Conservation (phyloP, 2,888 invertebrate species). For the Brassicogethes aeneus region DNA sequence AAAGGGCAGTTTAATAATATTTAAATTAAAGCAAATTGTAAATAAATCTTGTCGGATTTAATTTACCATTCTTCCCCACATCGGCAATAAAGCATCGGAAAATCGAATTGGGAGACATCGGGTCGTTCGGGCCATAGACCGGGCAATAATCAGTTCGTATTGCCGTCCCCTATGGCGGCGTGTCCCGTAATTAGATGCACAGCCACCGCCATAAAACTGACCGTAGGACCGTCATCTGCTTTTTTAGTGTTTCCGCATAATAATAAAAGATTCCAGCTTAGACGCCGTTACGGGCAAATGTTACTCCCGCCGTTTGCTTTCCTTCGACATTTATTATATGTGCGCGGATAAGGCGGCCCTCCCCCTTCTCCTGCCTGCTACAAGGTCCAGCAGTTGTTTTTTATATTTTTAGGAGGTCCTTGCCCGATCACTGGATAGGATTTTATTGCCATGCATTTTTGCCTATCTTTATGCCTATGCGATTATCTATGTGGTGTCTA, state of each 20-base stretch:
- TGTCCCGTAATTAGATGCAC: constrained; percentile 40
- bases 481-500: too few species aligned
- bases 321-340: constrained; percentile 41
- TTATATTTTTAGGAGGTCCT: neutral
- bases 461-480: too few species aligned
- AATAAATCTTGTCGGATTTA: neutral
- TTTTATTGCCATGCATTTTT: neutral
- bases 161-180: constrained; percentile 12
- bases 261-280: constrained; percentile 48
- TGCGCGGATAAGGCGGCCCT: neutral
- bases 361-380: neutral
- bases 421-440: neutral
- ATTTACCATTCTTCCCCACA: neutral
- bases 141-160: constrained; percentile 26
- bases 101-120: constrained; percentile 17
- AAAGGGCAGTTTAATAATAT: too few species aligned
- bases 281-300: constrained; percentile 42
- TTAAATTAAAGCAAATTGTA: too few species aligned
- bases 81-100: constrained; percentile 8
- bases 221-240: constrained; percentile 48
- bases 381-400: neutral
- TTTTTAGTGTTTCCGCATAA: constrained; percentile 53
- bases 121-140: constrained; percentile 24
- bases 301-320: constrained; percentile 41
- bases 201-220: constrained; percentile 34